A percentile compares a stretch with the other conserved stretches of the same genome.
These are phyloP conservation scores for Thymelicus lineola DNA, from an alignment of 2,888 invertebrate species.

Conservation along the genomic window DNA sequence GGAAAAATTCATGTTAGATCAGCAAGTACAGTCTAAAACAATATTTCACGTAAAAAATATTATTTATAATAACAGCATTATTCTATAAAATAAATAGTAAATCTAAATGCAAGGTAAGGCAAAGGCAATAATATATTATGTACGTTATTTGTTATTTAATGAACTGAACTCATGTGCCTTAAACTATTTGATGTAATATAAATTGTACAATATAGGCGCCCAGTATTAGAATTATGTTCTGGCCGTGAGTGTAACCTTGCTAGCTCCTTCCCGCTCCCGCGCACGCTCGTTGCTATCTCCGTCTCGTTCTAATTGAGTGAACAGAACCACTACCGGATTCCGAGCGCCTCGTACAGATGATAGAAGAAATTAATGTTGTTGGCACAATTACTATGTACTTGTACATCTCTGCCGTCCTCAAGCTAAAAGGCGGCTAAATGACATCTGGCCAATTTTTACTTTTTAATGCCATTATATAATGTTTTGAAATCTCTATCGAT, in stretches of 20 bases:
- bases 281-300: slow-evolving; percentile 43
- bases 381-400: slow-evolving; percentile 1
- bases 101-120: no score
- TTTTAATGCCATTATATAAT: no score
- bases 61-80: no score
- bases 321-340: slow-evolving; percentile 74
- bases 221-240: slow-evolving; percentile 56
- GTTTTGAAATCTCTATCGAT: no score
- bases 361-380: slow-evolving; percentile 37
- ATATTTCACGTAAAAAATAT: no score
- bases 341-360: slow-evolving; percentile 53
- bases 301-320: slow-evolving; percentile 57
- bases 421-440: no score
- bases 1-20: no score
- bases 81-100: no score
- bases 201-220: slow-evolving; percentile 39
- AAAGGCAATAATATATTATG: neutral
- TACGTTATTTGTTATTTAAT: slow-evolving; percentile 11
- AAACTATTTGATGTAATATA: slow-evolving; percentile 40
- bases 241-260: slow-evolving; percentile 80
- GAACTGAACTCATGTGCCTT: slow-evolving; percentile 14
- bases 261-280: slow-evolving; percentile 61
- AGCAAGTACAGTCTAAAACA: no score
- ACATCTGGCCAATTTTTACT: no score
- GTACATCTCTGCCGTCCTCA: no score